These are phyloP conservation scores for Telmatochromis sp. DNA, from an alignment of 2,113 vertebrate species.

Conservation along the genomic window DNA sequence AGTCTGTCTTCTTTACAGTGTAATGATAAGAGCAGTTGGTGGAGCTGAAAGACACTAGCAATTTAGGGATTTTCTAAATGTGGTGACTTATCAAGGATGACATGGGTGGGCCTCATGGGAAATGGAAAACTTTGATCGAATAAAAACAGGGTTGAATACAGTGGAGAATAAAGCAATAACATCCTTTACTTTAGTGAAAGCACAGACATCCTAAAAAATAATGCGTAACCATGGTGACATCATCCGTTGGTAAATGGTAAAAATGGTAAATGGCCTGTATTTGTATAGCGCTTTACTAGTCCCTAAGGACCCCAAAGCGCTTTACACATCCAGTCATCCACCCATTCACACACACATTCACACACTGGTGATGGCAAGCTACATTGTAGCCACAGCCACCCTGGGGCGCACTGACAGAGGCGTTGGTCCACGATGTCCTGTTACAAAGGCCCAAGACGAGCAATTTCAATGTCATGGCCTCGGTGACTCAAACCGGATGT, in stretches of 20 bases:
- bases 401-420: accelerated
- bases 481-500: background rate
- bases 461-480: background rate
- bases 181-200: background rate
- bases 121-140: background rate
- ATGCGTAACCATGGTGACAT: accelerated
- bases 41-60: background rate
- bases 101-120: background rate
- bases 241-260: background rate
- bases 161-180: background rate
- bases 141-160: background rate
- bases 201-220: background rate
- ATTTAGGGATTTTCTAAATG: background rate
- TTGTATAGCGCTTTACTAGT: background rate
- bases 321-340: background rate
- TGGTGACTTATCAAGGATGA: background rate
- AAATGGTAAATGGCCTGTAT: background rate
- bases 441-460: background rate
- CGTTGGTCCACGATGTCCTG: background rate
- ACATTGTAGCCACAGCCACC: background rate
- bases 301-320: background rate
- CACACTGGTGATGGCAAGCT: background rate
- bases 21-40: background rate
- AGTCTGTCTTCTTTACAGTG: background rate
- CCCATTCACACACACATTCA: background rate